Conservation (phyloP, 2,888 invertebrate species). For the Poecilus cupreus region DNA sequence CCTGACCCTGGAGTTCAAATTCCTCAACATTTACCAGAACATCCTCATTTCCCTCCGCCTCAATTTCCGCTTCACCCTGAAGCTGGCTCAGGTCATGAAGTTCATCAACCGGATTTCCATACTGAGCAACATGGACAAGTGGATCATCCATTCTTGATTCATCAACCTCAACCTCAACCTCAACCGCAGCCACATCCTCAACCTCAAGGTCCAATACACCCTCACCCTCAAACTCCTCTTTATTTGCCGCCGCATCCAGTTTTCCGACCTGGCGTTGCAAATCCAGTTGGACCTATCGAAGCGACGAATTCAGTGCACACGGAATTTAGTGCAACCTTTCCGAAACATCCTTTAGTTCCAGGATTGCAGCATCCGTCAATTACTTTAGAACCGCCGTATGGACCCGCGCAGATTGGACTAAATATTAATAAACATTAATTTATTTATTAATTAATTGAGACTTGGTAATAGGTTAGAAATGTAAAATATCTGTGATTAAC, state of each 20-base stretch:
- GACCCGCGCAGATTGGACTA: slow-evolving; percentile 14
- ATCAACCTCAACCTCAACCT: slow-evolving; percentile 19
- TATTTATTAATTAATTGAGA: slow-evolving; percentile 29
- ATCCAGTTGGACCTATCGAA: slow-evolving; percentile 42
- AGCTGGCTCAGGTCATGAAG: not conserved
- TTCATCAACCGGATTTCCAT: slow-evolving; percentile 27
- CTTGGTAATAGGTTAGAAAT: slow-evolving; percentile 6
- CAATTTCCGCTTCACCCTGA: not conserved
- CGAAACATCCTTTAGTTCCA: slow-evolving; percentile 49
- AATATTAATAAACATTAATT: slow-evolving; percentile 37
- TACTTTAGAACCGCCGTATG: slow-evolving; percentile 49
- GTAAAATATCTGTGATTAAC: slow-evolving; percentile 51
- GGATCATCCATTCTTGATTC: slow-evolving; percentile 4
- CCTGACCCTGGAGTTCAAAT: slow-evolving; percentile 38
- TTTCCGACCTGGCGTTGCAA: slow-evolving; percentile 61
- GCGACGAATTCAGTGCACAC: slow-evolving; percentile 54
- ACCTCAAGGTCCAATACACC: slow-evolving; percentile 65
- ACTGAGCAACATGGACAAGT: slow-evolving; percentile 26
- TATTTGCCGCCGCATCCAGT: slow-evolving; percentile 68
- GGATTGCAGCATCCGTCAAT: slow-evolving; percentile 48
- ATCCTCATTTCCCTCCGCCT: not conserved
- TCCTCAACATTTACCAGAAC: slow-evolving; percentile 34
- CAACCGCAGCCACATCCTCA: slow-evolving; percentile 61
- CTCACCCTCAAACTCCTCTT: slow-evolving; percentile 68
- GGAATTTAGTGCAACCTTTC: slow-evolving; percentile 58